A percentile compares a stretch with the other conserved stretches of the same genome.
Evolutionary conservation across 2,797 vertebrate species (phyloP).

Genomic region (Crax fasciolata): DNA sequence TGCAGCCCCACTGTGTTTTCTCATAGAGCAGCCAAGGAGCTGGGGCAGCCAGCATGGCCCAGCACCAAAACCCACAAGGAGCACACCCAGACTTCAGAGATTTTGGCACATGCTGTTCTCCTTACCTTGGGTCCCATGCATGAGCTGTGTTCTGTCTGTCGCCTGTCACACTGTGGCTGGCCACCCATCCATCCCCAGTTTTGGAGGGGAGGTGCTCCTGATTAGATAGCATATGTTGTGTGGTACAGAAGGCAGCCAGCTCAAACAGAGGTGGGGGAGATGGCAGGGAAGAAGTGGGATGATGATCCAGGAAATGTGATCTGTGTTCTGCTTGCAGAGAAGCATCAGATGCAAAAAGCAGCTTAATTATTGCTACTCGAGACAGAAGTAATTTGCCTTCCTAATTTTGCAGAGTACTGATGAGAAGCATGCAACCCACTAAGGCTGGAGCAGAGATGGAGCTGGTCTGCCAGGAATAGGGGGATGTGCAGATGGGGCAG

Average conservation of each 20-base stretch:
- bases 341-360: slow-evolving; percentile 30
- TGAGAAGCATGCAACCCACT: background rate
- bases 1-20: rapidly evolving
- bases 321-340: rapidly evolving
- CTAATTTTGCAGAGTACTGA: background rate
- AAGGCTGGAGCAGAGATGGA: slow-evolving; percentile 4
- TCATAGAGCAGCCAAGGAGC: background rate
- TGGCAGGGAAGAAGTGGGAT: background rate
- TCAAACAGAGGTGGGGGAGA: background rate
- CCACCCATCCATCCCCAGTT: background rate
- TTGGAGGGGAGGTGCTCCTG: slow-evolving; percentile 8
- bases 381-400: slow-evolving; percentile 29
- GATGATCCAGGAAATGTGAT: background rate
- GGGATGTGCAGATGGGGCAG: background rate
- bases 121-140: background rate
- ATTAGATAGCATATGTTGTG: background rate
- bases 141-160: background rate
- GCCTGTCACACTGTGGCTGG: background rate
- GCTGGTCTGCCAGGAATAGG: rapidly evolving
- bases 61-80: background rate
- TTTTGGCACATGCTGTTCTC: background rate
- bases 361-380: slow-evolving; percentile 27
- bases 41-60: background rate
- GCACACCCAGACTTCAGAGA: background rate
- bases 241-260: background rate